These are phyloP conservation scores for Anodontia alba DNA, from an alignment of 2,888 invertebrate species.

Conservation along the genomic window DNA sequence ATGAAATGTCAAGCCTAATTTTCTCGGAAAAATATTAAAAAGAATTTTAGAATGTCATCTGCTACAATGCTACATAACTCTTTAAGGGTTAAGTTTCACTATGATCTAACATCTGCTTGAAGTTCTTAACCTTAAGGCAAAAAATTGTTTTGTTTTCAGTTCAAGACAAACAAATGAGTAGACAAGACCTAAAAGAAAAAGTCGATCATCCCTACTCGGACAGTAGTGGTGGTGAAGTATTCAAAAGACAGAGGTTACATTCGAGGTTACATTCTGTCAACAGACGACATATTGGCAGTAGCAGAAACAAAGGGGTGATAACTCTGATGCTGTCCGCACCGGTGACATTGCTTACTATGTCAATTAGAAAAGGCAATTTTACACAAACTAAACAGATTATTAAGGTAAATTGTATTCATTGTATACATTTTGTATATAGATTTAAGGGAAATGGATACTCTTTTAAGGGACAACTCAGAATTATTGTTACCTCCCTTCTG, in stretches of 20 bases:
- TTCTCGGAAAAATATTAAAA: no score
- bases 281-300: slow-evolving; percentile 44
- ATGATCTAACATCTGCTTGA: no score
- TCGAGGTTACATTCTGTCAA: slow-evolving; percentile 37
- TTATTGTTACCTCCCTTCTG: no score
- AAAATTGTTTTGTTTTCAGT: not conserved
- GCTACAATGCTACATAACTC: no score
- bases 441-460: no score
- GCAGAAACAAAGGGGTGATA: slow-evolving; percentile 63
- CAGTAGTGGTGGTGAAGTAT: slow-evolving; percentile 12
- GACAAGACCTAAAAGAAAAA: not conserved
- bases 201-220: slow-evolving; percentile 4
- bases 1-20: no score
- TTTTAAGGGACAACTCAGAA: no score
- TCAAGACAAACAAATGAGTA: not conserved
- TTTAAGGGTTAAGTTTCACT: no score
- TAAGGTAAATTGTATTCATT: slow-evolving; percentile 87
- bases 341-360: slow-evolving; percentile 91
- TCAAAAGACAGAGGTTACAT: not conserved
- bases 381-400: slow-evolving; percentile 92
- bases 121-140: no score
- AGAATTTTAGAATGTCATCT: no score
- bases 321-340: slow-evolving; percentile 89
- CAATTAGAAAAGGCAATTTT: slow-evolving; percentile 90
- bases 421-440: no score